Evolutionary conservation across 2,113 vertebrate species (phyloP), one percentile per base, ranked within the genome.

Genomic region (Edolisoma coerulescens): DNA sequence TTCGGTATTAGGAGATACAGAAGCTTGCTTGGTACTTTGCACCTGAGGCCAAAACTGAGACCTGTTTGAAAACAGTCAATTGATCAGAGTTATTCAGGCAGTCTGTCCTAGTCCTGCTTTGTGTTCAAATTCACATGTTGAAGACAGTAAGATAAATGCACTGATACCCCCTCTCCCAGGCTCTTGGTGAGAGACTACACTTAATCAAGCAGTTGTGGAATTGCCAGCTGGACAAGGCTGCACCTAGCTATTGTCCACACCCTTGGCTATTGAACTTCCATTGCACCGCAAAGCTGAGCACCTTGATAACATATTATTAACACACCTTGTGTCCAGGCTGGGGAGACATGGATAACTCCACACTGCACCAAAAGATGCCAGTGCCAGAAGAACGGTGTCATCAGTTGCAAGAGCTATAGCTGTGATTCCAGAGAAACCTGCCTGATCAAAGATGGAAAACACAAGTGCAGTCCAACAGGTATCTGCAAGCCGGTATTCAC

Each of bases 311-410:
- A 1, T 79, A 8, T 70, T 61, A 27, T 71, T 84, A 78, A 80
- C 11, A 42, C 9, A 42, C 80, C 10, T 68, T 94, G 9, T 83
- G 18, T 82, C 76, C 95, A 99, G 99, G 97, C 98, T 68, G 97
- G 97, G 44, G 98, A 99, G 54, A 97, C 81, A n/a, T 99, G 98
- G 98, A 92, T 98, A 94, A 98, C 95, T 16, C 54, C 86, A 52
- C 95, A 97, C 90, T 98, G 98, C 89, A 90, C 59, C 74, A 78
- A 96, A 78, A 98, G 97, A 95, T 99, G 98, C 87, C 61, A 97
- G 88, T 99, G 98, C 86, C 89, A 97, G 59, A 87, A 96, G 54
- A 93, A 96, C 0, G 98, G 97, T 50, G 74, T 85, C 79, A 96
- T 98, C 81, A 77, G 89, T 4, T 98, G 98, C 45, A 82, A 90